Base-by-base conservation (phyloP, 64 coral and sea anemone genomes). In the Trachythela sp. region DNA sequence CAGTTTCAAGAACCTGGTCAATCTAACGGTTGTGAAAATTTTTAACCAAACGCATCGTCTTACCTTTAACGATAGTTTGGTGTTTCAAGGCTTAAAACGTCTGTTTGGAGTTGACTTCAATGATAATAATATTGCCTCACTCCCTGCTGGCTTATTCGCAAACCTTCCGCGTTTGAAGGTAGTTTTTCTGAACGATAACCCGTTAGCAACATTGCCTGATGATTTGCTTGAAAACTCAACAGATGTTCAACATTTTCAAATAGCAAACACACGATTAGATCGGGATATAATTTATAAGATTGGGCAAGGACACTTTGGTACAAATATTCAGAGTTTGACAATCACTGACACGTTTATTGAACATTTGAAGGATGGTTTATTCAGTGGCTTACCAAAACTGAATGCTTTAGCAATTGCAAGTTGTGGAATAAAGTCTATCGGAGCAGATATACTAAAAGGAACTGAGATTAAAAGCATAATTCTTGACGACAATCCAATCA, bases 51-150 rank as follows among this genome's bases (percentile, higher is more conserved):
- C 31, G 34, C 13, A 13, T 80, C 32, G 27, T 13, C 20, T 80
- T 37, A 15, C 37, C 14, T 1, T 80, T 40, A 40, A 1, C 33
- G 75, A 80, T 35, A 17, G 32, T 2, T 13, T 13, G 32, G 75
- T 80, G 20, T 80, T 80, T 80, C 75, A 80, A 77, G 71, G 71
- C 17, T 77, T 77, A 18, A 38, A 77, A 15, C 11, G 26, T 77
- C 17, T 77, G 13, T 13, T 15, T 22, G 17, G 2, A 77, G 31
- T 77, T 4, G 9, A 77, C 24, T 26, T 77, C 3, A 34, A 38
- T 77, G 17, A 38, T 38, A 77, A 77, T 38, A 38, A 38, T 3
- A 77, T 77, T 22, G 11, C 36, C 9, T 35, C 30, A 22, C 71
- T 77, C 2, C 71, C 71, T 38, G 71, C 29, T 38, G 71, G 71